These are phyloP conservation scores for Heliconius hermathena DNA, from an alignment of 1,140 invertebrate species.

Conservation along the genomic window DNA sequence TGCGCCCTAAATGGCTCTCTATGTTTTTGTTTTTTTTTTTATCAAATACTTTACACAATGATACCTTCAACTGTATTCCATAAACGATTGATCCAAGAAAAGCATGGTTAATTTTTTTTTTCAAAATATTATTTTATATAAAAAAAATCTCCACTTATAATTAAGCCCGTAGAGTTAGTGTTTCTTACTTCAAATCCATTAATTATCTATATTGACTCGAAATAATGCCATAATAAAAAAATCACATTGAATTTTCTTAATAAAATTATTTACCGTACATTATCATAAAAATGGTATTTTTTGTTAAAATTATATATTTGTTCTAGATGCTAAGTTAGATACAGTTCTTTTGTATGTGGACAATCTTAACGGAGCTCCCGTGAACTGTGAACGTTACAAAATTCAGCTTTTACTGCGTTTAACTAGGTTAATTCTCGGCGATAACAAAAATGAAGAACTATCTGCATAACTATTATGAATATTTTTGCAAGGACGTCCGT, in stretches of 20 bases:
- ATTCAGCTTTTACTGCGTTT: slow-evolving; percentile 33
- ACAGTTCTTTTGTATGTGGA: slow-evolving; percentile 27
- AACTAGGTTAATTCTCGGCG: slow-evolving; percentile 43
- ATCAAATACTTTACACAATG: no score
- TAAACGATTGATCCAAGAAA: no score
- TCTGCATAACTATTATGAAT: slow-evolving; percentile 29
- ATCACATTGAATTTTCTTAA: background rate
- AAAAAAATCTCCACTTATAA: no score
- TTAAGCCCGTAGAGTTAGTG: no score
- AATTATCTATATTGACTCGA: no score
- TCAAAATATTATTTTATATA: no score
- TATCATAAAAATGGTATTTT: background rate
- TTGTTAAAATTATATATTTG: slow-evolving; percentile 20
- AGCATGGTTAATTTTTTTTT: no score
- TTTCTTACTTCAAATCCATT: no score
- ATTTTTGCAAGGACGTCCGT: slow-evolving; percentile 12
- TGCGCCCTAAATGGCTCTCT: no score
- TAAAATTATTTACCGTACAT: background rate
- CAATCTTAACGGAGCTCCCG: slow-evolving; percentile 32
- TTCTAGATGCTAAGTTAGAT: slow-evolving; percentile 22
- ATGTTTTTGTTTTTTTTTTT: no score
- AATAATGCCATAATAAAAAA: background rate
- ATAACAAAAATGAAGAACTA: slow-evolving; percentile 40
- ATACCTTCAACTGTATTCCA: no score
- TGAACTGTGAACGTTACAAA: slow-evolving; percentile 25